Percentiles rank a stretch among this genome's conserved stretches.
Conservation (phyloP, 1,140 invertebrate genomes). For the Euglossa dilemma region DNA sequence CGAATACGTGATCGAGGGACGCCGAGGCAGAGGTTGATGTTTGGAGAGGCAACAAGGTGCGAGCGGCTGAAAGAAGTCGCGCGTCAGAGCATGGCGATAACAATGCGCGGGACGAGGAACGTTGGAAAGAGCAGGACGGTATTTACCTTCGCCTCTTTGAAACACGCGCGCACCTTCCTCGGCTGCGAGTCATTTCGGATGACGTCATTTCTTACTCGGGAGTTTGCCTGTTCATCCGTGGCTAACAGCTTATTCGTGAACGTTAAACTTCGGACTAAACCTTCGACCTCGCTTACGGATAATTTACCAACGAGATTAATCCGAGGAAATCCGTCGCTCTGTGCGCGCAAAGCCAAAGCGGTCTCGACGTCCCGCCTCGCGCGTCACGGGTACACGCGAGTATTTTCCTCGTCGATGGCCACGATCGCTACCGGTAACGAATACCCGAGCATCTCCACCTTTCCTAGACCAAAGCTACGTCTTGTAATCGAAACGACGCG, state of each 20-base stretch:
- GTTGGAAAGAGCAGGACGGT: neutral
- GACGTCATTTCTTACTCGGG: neutral
- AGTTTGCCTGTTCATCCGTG: too few relatives aligned
- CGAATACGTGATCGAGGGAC: neutral
- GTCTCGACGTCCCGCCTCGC: neutral
- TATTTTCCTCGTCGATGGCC: neutral
- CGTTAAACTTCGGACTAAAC: neutral
- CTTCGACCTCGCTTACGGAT: neutral
- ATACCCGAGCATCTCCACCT: too few relatives aligned
- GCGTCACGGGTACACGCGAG: neutral
- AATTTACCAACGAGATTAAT: neutral
- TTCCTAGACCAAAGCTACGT: too few relatives aligned
- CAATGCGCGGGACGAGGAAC: slow-evolving; percentile 1
- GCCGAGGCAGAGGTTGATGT: neutral
- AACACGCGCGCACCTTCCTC: neutral
- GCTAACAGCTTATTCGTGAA: neutral
- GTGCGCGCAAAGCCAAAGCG: too few relatives aligned
- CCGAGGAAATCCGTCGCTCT: neutral
- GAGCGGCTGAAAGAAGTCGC: neutral
- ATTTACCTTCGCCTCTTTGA: slow-evolving; percentile 7
- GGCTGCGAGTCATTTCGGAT: neutral
- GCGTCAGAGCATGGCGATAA: neutral
- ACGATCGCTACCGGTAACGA: too few relatives aligned
- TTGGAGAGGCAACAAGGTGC: neutral
- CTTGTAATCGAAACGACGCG: neutral